phyloP scores from a whole-genome alignment of 2,888 invertebrate genomes.

The Vanessa cardui region DNA sequence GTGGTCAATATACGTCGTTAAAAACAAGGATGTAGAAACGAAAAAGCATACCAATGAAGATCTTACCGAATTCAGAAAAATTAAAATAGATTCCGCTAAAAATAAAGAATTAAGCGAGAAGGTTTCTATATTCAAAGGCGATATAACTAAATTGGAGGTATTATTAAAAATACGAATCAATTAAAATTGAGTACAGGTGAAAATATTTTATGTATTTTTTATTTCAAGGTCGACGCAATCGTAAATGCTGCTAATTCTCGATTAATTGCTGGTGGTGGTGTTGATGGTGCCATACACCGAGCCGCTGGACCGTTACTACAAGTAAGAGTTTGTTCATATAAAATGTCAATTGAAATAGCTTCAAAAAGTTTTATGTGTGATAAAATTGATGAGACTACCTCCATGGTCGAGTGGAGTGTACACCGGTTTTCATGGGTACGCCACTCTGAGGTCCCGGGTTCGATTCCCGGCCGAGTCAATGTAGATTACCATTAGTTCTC shows the following conservation, averaged over 20 bases:
- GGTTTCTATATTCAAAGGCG: constrained; percentile 88
- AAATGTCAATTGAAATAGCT: neutral
- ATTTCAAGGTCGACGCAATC: constrained; percentile 88
- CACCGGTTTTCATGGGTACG: no score
- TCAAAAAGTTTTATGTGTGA: no score
- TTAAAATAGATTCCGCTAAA: constrained; percentile 57
- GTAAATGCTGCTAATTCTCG: constrained; percentile 94
- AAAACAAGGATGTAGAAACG: constrained; percentile 59
- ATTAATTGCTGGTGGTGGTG: constrained; percentile 92
- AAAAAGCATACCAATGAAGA: constrained; percentile 69
- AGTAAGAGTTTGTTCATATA: constrained; percentile 51
- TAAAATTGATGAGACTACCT: neutral
- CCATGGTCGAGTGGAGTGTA: no score
- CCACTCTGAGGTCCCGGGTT: no score
- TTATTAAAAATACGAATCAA: neutral
- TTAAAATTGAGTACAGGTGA: neutral
- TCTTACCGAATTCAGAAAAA: constrained; percentile 58
- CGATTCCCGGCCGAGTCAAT: no score
- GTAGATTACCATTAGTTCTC: no score
- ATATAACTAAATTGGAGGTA: constrained; percentile 91
- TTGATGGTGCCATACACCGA: constrained; percentile 94
- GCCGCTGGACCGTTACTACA: constrained; percentile 88
- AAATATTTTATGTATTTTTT: neutral
- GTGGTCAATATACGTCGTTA: constrained; percentile 80
- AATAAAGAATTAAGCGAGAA: constrained; percentile 81